phyloP scores from a whole-genome alignment of 2,797 vertebrate genomes.

The Brachyrhaphis roseni region DNA sequence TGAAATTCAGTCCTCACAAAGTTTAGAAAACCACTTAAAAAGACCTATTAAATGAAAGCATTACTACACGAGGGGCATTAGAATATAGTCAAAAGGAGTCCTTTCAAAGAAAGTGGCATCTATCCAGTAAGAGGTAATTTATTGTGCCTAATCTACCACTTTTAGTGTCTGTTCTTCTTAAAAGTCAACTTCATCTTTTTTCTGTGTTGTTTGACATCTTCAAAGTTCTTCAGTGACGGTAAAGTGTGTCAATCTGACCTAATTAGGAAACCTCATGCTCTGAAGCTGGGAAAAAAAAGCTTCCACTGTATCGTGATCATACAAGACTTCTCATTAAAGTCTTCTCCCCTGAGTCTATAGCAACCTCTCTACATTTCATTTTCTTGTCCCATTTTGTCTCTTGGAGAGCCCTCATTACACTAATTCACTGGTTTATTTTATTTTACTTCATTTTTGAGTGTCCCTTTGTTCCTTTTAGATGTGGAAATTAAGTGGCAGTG shows the following conservation, averaged over 20 bases:
- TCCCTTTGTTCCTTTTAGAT: background rate
- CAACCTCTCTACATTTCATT: constrained; percentile 36
- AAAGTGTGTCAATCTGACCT: constrained; percentile 68
- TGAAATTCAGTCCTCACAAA: background rate
- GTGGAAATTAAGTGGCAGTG: background rate
- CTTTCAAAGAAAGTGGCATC: background rate
- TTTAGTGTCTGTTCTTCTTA: constrained; percentile 14
- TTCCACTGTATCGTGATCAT: constrained; percentile 62
- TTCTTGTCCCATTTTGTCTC: constrained; percentile 52
- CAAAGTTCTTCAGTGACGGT: constrained; percentile 48
- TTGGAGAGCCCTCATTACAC: constrained; percentile 2
- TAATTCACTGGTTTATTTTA: background rate
- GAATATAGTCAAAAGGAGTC: background rate
- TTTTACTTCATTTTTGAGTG: background rate
- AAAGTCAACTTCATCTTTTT: constrained; percentile 5
- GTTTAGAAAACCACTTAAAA: background rate
- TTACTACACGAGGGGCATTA: background rate
- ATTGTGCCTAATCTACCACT: background rate
- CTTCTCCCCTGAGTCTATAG: constrained; percentile 50
- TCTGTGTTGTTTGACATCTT: constrained; percentile 35
- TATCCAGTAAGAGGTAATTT: background rate
- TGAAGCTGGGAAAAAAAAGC: constrained; percentile 52
- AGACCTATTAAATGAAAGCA: background rate
- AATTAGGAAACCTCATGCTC: constrained; percentile 60
- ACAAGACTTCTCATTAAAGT: constrained; percentile 69